Base-by-base conservation (phyloP, 2,797 vertebrate species). In the Garrulus glandarius region DNA sequence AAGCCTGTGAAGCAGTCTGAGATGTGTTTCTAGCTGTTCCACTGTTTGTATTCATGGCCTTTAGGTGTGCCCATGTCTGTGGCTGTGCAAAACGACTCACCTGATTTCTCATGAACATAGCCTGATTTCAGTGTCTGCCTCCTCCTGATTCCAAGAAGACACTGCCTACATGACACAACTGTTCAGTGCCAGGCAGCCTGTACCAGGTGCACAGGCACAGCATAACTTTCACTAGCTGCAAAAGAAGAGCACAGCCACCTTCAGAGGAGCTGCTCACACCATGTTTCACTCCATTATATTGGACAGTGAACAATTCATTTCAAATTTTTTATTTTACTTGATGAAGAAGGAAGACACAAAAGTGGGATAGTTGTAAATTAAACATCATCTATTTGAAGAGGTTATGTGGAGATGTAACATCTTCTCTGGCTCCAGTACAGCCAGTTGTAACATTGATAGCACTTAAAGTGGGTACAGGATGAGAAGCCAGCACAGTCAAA, bases 51-150 rank as follows among this genome's bases (percentile, higher is more conserved):
- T 27, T 23, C 3, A 10, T 1, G 15, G 46, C 10, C 46, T 75
- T 39, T 26, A 60, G 8, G n/a, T 70, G 15, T 1, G 11, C 32
- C 15, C 8, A 15, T 15, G 61, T 50, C 41, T 1, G 0, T 12
- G 34, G 32, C 22, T 59, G 11, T 27, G 29, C 44, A 86, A 53
- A 92, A 86, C 4, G 1, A 50, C n/a, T 41, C 52, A 55, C 37
- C 34, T 55, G 41, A 67, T 39, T 72, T 76, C 50, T 32, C 46
- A 27, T 1, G 5, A 55, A 50, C 46, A 27, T 2, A 67, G 36
- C 11, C 30, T 34, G 19, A 91, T 67, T 63, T 74, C 69, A 70
- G 20, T 21, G 21, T 12, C 39, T 88, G 29, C 27, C 52, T 89
- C 64, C 60, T 85, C 26, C 55, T 77, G 56, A 44, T 47, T 14